Evolutionary conservation across 2,113 vertebrate genomes (phyloP), one percentile per base, ranked within the genome.

Genomic region (Ciconia boyciana): DNA sequence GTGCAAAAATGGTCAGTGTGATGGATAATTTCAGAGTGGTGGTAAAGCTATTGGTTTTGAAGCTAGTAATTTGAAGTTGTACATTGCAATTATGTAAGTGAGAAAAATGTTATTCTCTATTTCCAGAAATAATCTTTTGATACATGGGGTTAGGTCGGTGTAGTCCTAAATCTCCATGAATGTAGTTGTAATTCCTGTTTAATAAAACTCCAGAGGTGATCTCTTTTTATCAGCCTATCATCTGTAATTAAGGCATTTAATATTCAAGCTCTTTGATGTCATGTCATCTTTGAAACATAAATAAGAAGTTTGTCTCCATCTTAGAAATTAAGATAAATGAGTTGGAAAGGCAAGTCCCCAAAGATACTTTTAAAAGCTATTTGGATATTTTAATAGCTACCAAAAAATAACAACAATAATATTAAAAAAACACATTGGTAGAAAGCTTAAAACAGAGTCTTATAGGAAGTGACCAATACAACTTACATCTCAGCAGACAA

Each of bases 231-330:
- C 91, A 92, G 70, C 60, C 78, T 93, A 93, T 97, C 66, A 95
- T 96, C 95, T 91, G 68, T 87, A 98, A 97, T 97, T 97, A 97
- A 97, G 83, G 78, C 74, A 82, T 95, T 97, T 96, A 97, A 97
- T 97, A 97, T 95, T 96, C 92, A 97, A 97, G 55, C 16, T 58
- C 91, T 98, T 97, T 98, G 97, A 97, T 95, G 97, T 96, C 72
- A 64, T 72, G 88, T 96, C 95, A 93, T 97, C 91, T 96, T 94
- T 89, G 93, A 96, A 98, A 95, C 85, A 95, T 95, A 96, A 96
- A 96, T 96, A 96, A 97, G 94, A 93, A 90, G 96, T 95, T 96
- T 97, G 83, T 94, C 96, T 97, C 89, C 90, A 80, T 97, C 87
- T 92, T 88, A 86, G 11, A 95, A 97, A 96, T 91, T 25, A 95